Percentiles rank a stretch among this genome's conserved stretches.
phyloP scores from a whole-genome alignment of 1,140 invertebrate species.

The Pogonomyrmex barbatus region DNA sequence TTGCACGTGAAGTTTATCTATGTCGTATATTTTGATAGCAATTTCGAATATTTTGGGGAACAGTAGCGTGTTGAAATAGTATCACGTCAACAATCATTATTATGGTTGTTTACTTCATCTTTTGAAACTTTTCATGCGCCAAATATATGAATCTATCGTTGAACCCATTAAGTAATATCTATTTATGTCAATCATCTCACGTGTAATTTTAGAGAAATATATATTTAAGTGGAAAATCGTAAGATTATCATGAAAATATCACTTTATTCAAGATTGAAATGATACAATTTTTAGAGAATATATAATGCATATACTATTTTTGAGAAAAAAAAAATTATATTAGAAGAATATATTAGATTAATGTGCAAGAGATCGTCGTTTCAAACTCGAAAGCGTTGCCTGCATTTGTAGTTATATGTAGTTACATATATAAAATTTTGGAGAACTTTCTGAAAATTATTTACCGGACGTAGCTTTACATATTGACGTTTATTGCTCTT shows the following conservation, averaged over 20 bases:
- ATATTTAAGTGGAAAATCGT: neutral
- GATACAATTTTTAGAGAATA: neutral
- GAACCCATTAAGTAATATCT: neutral
- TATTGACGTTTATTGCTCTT: slow-evolving; percentile 5
- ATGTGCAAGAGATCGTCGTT: neutral
- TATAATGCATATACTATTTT: neutral
- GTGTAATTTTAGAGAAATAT: neutral
- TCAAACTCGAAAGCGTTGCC: neutral
- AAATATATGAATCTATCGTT: neutral
- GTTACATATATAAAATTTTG: neutral
- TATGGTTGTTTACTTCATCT: neutral
- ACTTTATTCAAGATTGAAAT: neutral
- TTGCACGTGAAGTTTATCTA: neutral
- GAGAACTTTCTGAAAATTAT: neutral
- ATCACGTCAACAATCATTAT: neutral
- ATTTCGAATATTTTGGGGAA: neutral
- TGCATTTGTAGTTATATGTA: too few relatives aligned
- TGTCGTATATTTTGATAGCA: neutral
- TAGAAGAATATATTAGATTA: slow-evolving; percentile 3
- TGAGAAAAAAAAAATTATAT: neutral
- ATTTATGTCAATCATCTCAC: neutral
- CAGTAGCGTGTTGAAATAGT: neutral
- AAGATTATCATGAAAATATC: neutral
- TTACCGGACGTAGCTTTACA: neutral
- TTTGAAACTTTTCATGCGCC: neutral